phyloP scores from a whole-genome alignment of 2,113 vertebrate genomes.

The Chrysochloris asiatica region DNA sequence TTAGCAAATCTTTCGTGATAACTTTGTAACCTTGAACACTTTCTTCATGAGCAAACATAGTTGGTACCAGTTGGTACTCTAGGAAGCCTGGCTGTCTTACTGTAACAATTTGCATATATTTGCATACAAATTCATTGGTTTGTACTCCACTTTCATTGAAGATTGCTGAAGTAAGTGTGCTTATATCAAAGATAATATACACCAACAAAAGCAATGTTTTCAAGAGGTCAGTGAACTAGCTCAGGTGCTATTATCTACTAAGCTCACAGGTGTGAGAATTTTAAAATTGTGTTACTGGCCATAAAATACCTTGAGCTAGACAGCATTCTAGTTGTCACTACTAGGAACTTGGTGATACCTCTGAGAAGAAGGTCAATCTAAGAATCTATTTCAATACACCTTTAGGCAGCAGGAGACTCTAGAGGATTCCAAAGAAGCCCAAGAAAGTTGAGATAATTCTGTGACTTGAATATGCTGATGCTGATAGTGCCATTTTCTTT shows the following conservation, averaged over 20 bases:
- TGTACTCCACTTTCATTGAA: constrained; percentile 27
- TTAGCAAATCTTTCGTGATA: constrained; percentile 37
- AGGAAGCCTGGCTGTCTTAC: neutral
- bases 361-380: constrained; percentile 63
- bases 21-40: constrained; percentile 50
- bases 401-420: constrained; percentile 25
- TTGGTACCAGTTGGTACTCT: constrained; percentile 2
- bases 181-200: constrained; percentile 32
- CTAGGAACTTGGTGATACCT: constrained; percentile 61
- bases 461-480: constrained; percentile 5
- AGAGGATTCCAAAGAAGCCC: constrained; percentile 8
- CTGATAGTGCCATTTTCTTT: neutral
- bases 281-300: constrained; percentile 44
- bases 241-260: constrained; percentile 36
- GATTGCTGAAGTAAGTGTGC: constrained; percentile 34
- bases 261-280: constrained; percentile 37
- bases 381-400: constrained; percentile 64
- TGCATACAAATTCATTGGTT: constrained; percentile 26
- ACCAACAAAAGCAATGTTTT: neutral
- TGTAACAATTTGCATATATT: constrained; percentile 54
- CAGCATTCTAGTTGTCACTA: constrained; percentile 50
- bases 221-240: constrained; percentile 32
- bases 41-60: constrained; percentile 34
- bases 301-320: constrained; percentile 60
- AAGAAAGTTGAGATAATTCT: constrained; percentile 17